Conservation (phyloP, 2,113 vertebrate genomes). For the Scartelaos histophorus region DNA sequence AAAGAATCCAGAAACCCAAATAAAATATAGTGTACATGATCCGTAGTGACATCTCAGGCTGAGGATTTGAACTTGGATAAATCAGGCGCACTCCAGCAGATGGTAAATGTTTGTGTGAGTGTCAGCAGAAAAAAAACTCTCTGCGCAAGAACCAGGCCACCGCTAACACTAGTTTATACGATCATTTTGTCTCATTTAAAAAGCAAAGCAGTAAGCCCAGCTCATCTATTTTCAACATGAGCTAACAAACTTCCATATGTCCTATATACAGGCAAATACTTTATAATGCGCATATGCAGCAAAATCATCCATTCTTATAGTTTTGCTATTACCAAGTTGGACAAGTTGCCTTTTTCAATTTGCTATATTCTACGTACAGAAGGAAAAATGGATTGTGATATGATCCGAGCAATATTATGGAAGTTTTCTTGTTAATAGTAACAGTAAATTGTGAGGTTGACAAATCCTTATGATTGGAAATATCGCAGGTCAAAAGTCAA, state of each 20-base stretch:
- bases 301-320: not conserved
- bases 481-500: too few relatives aligned
- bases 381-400: too few relatives aligned
- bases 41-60: conserved; percentile 9
- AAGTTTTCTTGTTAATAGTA: too few relatives aligned
- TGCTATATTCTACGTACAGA: too few relatives aligned
- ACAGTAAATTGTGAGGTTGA: too few relatives aligned
- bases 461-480: too few relatives aligned
- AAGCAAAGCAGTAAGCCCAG: not conserved
- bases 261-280: not conserved
- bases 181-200: not conserved
- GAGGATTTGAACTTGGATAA: conserved; percentile 5
- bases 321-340: too few relatives aligned
- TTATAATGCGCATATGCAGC: not conserved
- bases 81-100: not conserved
- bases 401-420: too few relatives aligned
- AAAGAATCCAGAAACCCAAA: not conserved
- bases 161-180: not conserved
- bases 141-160: not conserved
- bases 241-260: conserved; percentile 6
- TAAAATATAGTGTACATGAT: not conserved
- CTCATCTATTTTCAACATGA: not conserved
- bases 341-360: too few relatives aligned
- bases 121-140: conserved; percentile 6
- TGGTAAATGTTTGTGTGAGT: conserved; percentile 8